Evolutionary conservation across 2,888 invertebrate genomes (phyloP).

Genomic region (Chrysopilus asiliformis): DNA sequence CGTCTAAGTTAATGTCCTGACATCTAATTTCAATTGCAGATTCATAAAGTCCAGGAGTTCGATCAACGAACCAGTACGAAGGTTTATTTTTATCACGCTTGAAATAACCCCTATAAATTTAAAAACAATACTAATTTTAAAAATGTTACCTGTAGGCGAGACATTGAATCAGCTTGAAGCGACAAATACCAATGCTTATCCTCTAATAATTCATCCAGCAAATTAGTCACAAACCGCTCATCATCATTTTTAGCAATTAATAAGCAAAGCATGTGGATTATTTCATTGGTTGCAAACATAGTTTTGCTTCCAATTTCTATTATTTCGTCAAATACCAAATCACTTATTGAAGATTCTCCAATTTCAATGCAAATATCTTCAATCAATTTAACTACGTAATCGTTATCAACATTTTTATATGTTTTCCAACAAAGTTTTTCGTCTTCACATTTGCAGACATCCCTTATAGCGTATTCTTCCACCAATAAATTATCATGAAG

Average conservation of each 20-base stretch:
- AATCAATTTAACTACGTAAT: constrained; percentile 38
- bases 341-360: constrained; percentile 41
- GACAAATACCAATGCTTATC: constrained; percentile 30
- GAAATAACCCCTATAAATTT: too few relatives aligned
- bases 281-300: constrained; percentile 44
- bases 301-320: constrained; percentile 43
- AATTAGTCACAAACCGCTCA: too few relatives aligned
- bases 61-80: constrained; percentile 28
- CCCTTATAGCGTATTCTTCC: constrained; percentile 36
- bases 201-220: constrained; percentile 27
- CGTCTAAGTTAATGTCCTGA: constrained; percentile 28
- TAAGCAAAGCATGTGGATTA: too few relatives aligned
- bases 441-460: constrained; percentile 30
- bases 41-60: constrained; percentile 33
- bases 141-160: too few relatives aligned
- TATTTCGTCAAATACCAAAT: constrained; percentile 47
- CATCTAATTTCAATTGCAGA: constrained; percentile 31
- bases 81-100: too few relatives aligned
- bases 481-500: constrained; percentile 37
- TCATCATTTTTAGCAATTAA: too few relatives aligned
- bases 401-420: constrained; percentile 45
- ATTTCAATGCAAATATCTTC: constrained; percentile 42
- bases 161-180: constrained; percentile 24
- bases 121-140: too few relatives aligned
- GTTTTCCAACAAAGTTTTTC: constrained; percentile 45